Conservation (phyloP, 2,888 invertebrate genomes). For the Pegoplata infirma region DNA sequence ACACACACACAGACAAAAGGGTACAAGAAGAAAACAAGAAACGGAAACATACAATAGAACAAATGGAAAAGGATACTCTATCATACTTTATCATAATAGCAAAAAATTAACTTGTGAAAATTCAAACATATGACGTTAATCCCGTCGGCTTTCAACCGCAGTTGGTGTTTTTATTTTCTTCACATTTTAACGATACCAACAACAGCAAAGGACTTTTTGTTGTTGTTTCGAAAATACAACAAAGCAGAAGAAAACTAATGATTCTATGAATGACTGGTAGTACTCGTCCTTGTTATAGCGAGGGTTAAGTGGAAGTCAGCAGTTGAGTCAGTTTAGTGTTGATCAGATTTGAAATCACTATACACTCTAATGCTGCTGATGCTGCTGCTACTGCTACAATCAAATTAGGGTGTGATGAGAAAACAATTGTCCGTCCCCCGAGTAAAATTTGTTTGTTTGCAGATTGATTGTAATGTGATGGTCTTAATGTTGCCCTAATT, state of each 20-base stretch:
- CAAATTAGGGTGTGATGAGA: constrained; percentile 78
- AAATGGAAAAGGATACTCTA: constrained; percentile 21
- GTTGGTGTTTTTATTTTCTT: constrained; percentile 66
- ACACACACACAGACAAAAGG: constrained; percentile 30
- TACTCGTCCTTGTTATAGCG: constrained; percentile 30
- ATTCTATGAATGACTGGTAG: constrained; percentile 60
- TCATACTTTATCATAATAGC: constrained; percentile 27
- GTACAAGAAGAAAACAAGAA: constrained; percentile 11
- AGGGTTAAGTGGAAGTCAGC: constrained; percentile 77
- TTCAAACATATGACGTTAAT: constrained; percentile 76
- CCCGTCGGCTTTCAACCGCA: constrained; percentile 73
- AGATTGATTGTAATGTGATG: constrained; percentile 65
- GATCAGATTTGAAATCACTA: constrained; percentile 51
- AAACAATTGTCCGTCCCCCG: constrained; percentile 77
- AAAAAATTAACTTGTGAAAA: constrained; percentile 73
- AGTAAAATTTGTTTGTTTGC: constrained; percentile 73
- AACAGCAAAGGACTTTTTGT: neutral
- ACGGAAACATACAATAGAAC: neutral
- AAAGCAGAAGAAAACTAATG: constrained; percentile 63
- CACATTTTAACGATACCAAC: neutral
- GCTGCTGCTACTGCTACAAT: constrained; percentile 68
- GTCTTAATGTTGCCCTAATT: constrained; percentile 75
- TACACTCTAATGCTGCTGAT: neutral
- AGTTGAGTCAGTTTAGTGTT: constrained; percentile 64
- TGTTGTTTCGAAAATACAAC: constrained; percentile 1